Percentiles rank a stretch among this genome's conserved stretches.
These are phyloP conservation scores for Parus major DNA, from an alignment of 2,113 vertebrate genomes.

Conservation along the genomic window DNA sequence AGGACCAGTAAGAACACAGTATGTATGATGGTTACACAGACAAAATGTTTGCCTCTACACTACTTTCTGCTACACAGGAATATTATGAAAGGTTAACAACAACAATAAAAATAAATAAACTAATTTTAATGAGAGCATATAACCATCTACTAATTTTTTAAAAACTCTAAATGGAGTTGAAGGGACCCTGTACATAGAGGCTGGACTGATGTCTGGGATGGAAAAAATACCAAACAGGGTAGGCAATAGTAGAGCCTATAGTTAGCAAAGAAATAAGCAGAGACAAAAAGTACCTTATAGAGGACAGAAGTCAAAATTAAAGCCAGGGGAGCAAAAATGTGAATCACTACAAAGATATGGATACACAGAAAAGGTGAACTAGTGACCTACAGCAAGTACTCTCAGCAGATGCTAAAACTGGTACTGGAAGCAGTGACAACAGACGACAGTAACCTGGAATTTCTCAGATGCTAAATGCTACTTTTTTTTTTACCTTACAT, in stretches of 20 bases:
- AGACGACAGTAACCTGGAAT: not conserved
- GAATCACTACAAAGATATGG: not conserved
- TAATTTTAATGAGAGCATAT: not conserved
- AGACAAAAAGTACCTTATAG: not conserved
- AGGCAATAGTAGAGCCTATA: not conserved
- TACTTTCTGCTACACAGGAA: not conserved
- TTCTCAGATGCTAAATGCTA: not conserved
- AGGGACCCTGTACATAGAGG: not conserved
- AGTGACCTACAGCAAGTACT: not conserved
- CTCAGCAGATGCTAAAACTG: not conserved
- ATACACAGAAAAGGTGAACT: not conserved
- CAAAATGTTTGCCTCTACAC: not conserved
- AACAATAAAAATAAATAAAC: not conserved
- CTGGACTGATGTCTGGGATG: not conserved
- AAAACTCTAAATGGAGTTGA: not conserved
- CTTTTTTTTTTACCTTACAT: not conserved
- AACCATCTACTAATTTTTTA: not conserved
- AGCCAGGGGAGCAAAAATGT: not conserved
- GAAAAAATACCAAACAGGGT: accelerated
- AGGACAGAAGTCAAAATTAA: not conserved
- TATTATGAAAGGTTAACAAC: not conserved
- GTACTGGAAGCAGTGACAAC: not conserved
- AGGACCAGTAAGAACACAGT: not conserved
- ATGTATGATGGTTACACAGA: not conserved
- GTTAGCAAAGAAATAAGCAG: not conserved